Evolutionary conservation across 37 sponge, comb jelly and placozoan genomes (phyloP), one percentile per base, ranked within the genome.

Genomic region (Theonella swinhoei): DNA sequence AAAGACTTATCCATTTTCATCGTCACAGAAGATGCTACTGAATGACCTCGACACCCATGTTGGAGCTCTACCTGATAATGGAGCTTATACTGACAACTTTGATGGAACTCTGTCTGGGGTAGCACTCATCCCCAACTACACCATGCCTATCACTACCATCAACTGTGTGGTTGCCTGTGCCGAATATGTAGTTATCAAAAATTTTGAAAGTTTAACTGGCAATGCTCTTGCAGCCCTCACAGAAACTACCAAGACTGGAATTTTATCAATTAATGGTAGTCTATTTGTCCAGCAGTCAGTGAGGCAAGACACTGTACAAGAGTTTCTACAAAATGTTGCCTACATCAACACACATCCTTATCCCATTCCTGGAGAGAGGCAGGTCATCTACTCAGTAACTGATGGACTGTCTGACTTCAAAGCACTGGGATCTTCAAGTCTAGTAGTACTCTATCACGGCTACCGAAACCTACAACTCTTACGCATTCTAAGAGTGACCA

Each of bases 291-390:
- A 25, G 1, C 66, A 42, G 1, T 61, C 75, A 5, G 63, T 84
- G 43, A 74, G 20, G 28, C 76, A 75, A 26, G 32, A 58, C 17
- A 32, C 35, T 37, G 39, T 90, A 29, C 75, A 80, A 75, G 28
- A 75, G 22, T n/a, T 90, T 3, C 62, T 90, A 2, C 74, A 62
- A 37, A 23, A 74, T 63, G 54, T 85, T 17, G 76, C 68, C 22
- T 90, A 90, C 60, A 60, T 69, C 41, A 90, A 90, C 64, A 30
- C 33, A 20, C 81, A 80, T 34, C 80, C 80, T 4, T 84, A 90
- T 42, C 85, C 85, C n/a, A n/a, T 69, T 8, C 75, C 81, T 76
- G 90, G 90, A 33, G 58, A 42, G 20, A 47, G 90, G 11, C 17
- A 64, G 22, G 39, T 79, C 42, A 38, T 54, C 20, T 78, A 64